phyloP scores from a whole-genome alignment of 2,797 vertebrate genomes.

The Chaetodon trifasciatus region DNA sequence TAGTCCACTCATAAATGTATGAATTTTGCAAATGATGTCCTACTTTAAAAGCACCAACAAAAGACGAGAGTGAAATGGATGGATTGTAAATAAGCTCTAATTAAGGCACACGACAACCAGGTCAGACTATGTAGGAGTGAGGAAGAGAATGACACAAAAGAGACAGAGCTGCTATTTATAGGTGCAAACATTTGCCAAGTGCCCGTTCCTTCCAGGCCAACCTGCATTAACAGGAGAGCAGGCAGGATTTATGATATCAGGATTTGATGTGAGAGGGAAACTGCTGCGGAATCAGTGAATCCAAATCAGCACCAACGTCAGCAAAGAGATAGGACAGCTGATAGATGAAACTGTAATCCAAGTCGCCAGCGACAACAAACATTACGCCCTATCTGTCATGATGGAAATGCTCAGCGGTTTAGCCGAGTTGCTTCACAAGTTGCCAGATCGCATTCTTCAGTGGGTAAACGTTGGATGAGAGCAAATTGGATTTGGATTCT shows the following conservation, averaged over 20 bases:
- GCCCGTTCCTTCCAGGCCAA: constrained; percentile 1
- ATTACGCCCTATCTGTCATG: neutral
- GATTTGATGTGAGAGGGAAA: constrained; percentile 9
- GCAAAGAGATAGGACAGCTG: neutral
- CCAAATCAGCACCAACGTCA: constrained; percentile 13
- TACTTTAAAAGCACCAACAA: neutral
- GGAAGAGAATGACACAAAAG: constrained; percentile 23
- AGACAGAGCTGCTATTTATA: constrained; percentile 51
- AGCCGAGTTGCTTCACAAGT: constrained; percentile 5
- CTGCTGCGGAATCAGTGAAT: constrained; percentile 6
- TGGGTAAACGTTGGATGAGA: neutral
- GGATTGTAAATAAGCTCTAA: constrained; percentile 7
- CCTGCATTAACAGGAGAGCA: constrained; percentile 6
- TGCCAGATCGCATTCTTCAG: constrained; percentile 34
- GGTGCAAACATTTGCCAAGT: constrained; percentile 43
- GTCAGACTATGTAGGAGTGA: constrained; percentile 22
- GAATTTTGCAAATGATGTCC: neutral
- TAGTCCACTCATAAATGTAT: neutral
- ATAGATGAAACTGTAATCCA: constrained; percentile 25
- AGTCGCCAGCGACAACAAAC: constrained; percentile 5
- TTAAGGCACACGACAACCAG: constrained; percentile 39
- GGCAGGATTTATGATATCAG: constrained; percentile 30
- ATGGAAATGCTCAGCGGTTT: constrained; percentile 14
- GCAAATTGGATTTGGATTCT: constrained; percentile 67
- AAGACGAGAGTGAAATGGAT: neutral